These are phyloP conservation scores for Temnothorax nylanderi DNA, from an alignment of 1,140 invertebrate species.

Conservation along the genomic window DNA sequence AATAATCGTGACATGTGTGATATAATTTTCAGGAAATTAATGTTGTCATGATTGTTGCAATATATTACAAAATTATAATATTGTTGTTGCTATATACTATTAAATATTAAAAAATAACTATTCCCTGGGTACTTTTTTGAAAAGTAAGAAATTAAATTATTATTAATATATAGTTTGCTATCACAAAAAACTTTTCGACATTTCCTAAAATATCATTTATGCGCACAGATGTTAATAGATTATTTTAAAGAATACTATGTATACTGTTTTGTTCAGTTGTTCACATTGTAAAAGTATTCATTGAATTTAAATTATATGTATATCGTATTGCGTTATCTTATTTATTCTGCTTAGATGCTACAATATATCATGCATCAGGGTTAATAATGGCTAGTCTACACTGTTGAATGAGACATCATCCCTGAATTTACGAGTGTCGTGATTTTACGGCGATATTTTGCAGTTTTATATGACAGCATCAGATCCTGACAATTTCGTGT, in stretches of 20 bases:
- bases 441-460: conserved; percentile 69
- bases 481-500: conserved; percentile 63
- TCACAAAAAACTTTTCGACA: no score
- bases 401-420: conserved; percentile 44
- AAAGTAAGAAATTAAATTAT: no score
- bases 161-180: no score
- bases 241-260: no score
- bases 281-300: no score
- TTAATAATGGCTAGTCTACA: conserved; percentile 53
- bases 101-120: background rate
- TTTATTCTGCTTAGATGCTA: background rate
- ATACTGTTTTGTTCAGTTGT: no score
- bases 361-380: conserved; percentile 31
- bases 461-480: conserved; percentile 67
- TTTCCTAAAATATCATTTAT: no score
- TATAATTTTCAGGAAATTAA: conserved; percentile 52
- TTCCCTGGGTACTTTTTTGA: no score
- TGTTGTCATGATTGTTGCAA: background rate
- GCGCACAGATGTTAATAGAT: no score
- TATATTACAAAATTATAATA: background rate
- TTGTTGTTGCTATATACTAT: background rate
- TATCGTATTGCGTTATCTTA: background rate
- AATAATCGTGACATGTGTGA: conserved; percentile 18
- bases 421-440: conserved; percentile 72
- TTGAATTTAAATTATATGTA: background rate